These are phyloP conservation scores for Schizopygopsis malacanthus DNA, from an alignment of 2,797 vertebrate genomes.

Conservation along the genomic window DNA sequence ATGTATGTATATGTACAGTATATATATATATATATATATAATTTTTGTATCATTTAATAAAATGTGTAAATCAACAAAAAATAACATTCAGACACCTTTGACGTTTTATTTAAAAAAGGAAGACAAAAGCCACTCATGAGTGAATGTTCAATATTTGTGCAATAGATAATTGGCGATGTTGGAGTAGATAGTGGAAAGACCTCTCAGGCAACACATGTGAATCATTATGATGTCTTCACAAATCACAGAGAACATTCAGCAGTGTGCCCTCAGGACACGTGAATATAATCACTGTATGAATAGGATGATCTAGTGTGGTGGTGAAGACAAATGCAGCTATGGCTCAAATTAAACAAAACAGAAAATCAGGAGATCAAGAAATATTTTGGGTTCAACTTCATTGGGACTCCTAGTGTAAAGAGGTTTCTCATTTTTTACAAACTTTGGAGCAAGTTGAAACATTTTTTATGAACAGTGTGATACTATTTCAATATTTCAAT, in stretches of 20 bases:
- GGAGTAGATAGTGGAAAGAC: slow-evolving; percentile 32
- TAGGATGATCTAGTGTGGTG: background rate
- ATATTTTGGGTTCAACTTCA: too few relatives aligned
- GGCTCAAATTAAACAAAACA: background rate
- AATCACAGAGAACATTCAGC: slow-evolving; percentile 19
- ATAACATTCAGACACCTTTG: background rate
- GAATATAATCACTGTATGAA: background rate
- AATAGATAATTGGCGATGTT: background rate
- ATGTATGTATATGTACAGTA: too few relatives aligned
- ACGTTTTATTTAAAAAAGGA: background rate
- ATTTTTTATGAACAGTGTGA: background rate
- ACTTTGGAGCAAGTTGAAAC: background rate
- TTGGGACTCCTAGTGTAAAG: too few relatives aligned
- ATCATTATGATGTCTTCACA: slow-evolving; percentile 9
- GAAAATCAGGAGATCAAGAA: background rate
- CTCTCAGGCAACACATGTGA: slow-evolving; percentile 40
- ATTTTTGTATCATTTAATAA: background rate
- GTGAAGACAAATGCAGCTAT: background rate
- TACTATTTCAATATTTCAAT: background rate
- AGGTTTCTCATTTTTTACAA: background rate
- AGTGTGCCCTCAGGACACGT: slow-evolving; percentile 2
- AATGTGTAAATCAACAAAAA: background rate
- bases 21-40: too few relatives aligned
- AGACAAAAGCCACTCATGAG: slow-evolving; percentile 6
- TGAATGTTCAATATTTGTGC: slow-evolving; percentile 22